These are phyloP conservation scores for Bombus ignitus DNA, from an alignment of 1,140 invertebrate species.

Conservation along the genomic window DNA sequence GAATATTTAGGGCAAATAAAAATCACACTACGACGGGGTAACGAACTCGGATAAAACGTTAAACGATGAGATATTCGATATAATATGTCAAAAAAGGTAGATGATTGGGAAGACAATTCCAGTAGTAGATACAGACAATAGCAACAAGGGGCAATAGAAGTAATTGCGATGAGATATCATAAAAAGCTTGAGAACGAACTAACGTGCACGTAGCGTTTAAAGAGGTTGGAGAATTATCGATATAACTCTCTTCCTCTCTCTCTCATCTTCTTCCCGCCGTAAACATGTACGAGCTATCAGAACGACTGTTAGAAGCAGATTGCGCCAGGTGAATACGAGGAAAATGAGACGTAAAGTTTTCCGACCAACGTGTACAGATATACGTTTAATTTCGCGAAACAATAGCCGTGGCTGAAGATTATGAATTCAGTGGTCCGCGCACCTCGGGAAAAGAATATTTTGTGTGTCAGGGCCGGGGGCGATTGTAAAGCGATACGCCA, in stretches of 20 bases:
- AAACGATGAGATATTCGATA: no score
- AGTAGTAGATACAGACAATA: neutral
- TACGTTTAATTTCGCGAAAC: slow-evolving; percentile 51
- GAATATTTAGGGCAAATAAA: no score
- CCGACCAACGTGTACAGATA: slow-evolving; percentile 11
- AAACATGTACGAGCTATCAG: neutral
- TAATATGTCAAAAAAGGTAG: neutral
- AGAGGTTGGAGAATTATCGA: neutral
- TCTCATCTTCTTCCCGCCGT: neutral
- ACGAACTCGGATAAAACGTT: neutral
- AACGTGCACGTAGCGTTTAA: neutral
- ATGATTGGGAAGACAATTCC: no score
- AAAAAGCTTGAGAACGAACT: neutral
- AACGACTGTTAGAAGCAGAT: neutral
- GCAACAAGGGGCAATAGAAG: neutral
- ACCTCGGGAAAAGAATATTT: slow-evolving; percentile 37
- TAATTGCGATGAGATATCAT: neutral
- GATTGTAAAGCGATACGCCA: slow-evolving; percentile 55
- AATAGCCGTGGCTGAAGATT: slow-evolving; percentile 37
- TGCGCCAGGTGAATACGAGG: neutral
- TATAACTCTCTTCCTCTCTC: neutral
- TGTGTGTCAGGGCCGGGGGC: slow-evolving; percentile 46
- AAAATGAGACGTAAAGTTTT: slow-evolving; percentile 25
- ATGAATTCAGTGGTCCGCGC: slow-evolving; percentile 41
- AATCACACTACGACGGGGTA: neutral